Percentiles rank a stretch among this genome's conserved stretches.
Evolutionary conservation across 2,113 vertebrate genomes (phyloP).

Genomic region (Chloropsis hardwickii): DNA sequence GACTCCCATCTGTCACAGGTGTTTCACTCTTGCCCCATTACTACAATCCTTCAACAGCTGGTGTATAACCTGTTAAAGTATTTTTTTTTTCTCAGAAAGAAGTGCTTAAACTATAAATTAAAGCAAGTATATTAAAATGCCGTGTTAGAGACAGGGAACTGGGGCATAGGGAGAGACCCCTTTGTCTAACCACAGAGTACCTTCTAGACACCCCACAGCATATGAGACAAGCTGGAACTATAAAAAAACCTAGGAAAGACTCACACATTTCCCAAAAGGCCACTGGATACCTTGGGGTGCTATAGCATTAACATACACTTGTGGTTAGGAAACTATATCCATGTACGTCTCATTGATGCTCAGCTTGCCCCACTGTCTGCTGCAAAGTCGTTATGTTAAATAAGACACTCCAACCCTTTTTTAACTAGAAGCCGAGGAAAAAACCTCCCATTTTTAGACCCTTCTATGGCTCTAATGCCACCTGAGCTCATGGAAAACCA

Average conservation of each 20-base stretch:
- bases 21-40: neutral
- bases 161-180: neutral
- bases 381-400: neutral
- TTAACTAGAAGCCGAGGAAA: neutral
- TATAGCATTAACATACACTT: neutral
- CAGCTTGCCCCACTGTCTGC: neutral
- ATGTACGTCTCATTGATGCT: accelerated
- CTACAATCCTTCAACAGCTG: neutral
- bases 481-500: neutral
- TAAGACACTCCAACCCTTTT: neutral
- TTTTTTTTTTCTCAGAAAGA: neutral
- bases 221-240: neutral
- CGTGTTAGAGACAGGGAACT: neutral
- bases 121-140: neutral
- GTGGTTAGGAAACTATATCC: neutral
- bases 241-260: neutral
- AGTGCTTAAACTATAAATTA: neutral
- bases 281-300: neutral
- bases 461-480: neutral
- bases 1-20: neutral
- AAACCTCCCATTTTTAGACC: accelerated
- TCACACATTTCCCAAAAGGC: neutral
- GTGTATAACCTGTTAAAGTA: neutral
- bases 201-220: neutral
- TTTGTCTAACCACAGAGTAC: neutral